phyloP scores from a whole-genome alignment of 2,113 vertebrate genomes.

The Lepidothrix coronata region DNA sequence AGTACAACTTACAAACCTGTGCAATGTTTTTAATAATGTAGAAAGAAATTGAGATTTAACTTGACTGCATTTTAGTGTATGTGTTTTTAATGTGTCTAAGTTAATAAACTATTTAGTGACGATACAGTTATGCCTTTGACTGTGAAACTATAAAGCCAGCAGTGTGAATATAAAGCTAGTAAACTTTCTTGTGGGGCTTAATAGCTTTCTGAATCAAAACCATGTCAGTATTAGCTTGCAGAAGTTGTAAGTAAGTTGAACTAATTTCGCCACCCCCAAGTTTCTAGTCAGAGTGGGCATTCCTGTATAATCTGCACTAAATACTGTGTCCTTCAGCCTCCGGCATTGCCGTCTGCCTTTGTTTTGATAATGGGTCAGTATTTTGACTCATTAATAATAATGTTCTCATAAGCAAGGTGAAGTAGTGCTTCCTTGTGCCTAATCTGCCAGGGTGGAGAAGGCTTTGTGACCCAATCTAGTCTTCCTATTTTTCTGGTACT shows the following conservation, averaged over 20 bases:
- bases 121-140: not conserved
- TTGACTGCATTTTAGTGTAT: not conserved
- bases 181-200: not conserved
- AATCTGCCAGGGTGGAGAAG: not conserved
- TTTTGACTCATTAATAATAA: not conserved
- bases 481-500: not conserved
- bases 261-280: not conserved
- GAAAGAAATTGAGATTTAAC: not conserved
- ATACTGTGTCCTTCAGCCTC: not conserved
- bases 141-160: not conserved
- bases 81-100: not conserved
- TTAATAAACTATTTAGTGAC: not conserved
- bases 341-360: not conserved
- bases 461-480: not conserved
- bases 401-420: not conserved
- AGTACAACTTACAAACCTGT: not conserved
- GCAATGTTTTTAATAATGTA: not conserved
- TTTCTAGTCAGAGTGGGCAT: not conserved
- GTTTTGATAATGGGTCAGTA: not conserved
- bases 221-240: not conserved
- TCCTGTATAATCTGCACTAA: not conserved
- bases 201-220: not conserved
- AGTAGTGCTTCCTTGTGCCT: not conserved
- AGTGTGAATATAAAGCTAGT: not conserved
- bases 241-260: not conserved